These are phyloP conservation scores for Macrophya alboannulata DNA, from an alignment of 2,888 invertebrate genomes.

Conservation along the genomic window DNA sequence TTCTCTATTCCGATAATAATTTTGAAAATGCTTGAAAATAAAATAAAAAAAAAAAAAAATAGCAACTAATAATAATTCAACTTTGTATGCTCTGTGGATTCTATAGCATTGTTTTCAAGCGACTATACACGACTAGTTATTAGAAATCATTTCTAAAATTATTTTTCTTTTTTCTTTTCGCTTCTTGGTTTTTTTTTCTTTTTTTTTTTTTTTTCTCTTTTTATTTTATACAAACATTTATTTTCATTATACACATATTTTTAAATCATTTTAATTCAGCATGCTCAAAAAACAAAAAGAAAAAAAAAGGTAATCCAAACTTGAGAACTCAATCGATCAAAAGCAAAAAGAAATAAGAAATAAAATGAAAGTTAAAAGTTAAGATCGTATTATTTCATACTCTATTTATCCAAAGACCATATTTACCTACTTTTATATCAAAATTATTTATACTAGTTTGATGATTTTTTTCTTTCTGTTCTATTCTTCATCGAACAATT, in stretches of 20 bases:
- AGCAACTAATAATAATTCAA: neutral
- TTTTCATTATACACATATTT: neutral
- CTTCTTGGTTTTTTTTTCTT: neutral
- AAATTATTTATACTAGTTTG: slow-evolving; percentile 46
- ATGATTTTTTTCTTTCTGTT: neutral
- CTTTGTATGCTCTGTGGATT: neutral
- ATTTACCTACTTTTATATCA: slow-evolving; percentile 38
- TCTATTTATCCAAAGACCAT: slow-evolving; percentile 46
- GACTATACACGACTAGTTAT: neutral
- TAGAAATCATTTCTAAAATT: neutral
- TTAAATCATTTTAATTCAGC: slow-evolving; percentile 4
- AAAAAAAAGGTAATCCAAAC: neutral
- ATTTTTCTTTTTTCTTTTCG: neutral
- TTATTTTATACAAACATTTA: neutral
- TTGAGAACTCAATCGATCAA: neutral
- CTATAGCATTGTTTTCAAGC: neutral
- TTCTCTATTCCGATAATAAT: neutral
- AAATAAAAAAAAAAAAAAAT: neutral
- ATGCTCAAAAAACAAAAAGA: neutral
- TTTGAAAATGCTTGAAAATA: neutral
- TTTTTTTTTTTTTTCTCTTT: neutral
- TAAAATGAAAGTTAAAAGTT: neutral
- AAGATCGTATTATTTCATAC: neutral
- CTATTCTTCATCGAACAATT: slow-evolving; percentile 32
- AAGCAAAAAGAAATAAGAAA: neutral